A percentile compares a stretch with the other conserved stretches of the same genome.
Conservation (phyloP, 2,797 vertebrate species). For the Typhlichthys eigenmanni region DNA sequence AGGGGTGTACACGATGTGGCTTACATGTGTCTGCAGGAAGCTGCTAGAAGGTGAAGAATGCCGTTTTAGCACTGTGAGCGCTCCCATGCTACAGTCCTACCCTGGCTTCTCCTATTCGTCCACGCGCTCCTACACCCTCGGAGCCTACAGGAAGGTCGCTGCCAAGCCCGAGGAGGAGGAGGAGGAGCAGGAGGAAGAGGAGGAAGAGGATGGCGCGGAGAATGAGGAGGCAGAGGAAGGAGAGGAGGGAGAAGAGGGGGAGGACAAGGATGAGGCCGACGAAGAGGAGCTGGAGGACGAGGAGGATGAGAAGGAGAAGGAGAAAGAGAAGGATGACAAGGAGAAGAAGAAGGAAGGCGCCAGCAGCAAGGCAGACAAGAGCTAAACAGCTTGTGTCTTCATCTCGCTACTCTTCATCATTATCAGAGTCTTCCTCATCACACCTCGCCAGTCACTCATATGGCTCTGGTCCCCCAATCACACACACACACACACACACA, state of each 20-base stretch:
- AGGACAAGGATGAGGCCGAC: slow-evolving; percentile 28
- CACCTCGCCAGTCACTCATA: slow-evolving; percentile 4
- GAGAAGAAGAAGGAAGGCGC: slow-evolving; percentile 64
- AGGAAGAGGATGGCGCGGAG: slow-evolving; percentile 43
- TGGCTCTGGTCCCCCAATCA: slow-evolving; percentile 35
- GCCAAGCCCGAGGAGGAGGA: slow-evolving; percentile 76
- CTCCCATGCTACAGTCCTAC: slow-evolving; percentile 76
- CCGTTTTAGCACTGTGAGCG: slow-evolving; percentile 76
- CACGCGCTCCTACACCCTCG: slow-evolving; percentile 66
- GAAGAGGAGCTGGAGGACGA: slow-evolving; percentile 40
- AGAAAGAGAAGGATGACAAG: slow-evolving; percentile 15
- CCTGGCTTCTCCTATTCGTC: slow-evolving; percentile 73
- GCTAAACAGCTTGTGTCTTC: slow-evolving; percentile 59
- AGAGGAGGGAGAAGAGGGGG: slow-evolving; percentile 45
- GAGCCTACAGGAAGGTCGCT: slow-evolving; percentile 69
- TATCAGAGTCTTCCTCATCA: neutral
- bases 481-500: slow-evolving; percentile 29
- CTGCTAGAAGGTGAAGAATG: slow-evolving; percentile 85
- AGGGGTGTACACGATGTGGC: neutral
- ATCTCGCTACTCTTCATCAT: neutral
- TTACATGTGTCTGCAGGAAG: slow-evolving; percentile 71
- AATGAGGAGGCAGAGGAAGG: slow-evolving; percentile 31
- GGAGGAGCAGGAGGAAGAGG: slow-evolving; percentile 55
- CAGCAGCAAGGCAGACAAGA: slow-evolving; percentile 72
- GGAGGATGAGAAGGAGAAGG: slow-evolving; percentile 27